These are phyloP conservation scores for Cremastinae sp. DNA, from an alignment of 2,888 invertebrate genomes.

Conservation along the genomic window DNA sequence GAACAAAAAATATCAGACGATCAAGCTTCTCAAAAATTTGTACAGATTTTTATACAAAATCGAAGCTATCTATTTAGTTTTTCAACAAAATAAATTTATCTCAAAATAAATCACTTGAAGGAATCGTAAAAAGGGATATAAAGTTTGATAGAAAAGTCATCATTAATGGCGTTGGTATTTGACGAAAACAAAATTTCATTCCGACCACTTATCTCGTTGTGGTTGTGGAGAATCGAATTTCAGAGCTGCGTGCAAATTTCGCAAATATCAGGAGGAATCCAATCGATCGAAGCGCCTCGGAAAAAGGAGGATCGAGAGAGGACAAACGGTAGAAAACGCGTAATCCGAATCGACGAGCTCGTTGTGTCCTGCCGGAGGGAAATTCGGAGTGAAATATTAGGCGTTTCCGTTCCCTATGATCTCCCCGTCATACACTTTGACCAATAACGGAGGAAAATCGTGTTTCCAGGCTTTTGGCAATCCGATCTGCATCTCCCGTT, in stretches of 20 bases:
- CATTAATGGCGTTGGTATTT: too few relatives aligned
- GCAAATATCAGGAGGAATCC: slow-evolving; percentile 1
- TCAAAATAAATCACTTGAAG: too few relatives aligned
- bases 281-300: neutral
- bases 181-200: too few relatives aligned
- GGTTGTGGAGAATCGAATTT: neutral
- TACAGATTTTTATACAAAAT: too few relatives aligned
- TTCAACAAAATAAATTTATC: too few relatives aligned
- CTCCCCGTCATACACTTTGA: slow-evolving; percentile 14
- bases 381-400: slow-evolving; percentile 39
- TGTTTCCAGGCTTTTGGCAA: slow-evolving; percentile 46
- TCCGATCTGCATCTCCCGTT: slow-evolving; percentile 21
- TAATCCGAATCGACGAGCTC: slow-evolving; percentile 38
- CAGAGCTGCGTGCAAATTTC: neutral
- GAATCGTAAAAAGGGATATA: too few relatives aligned
- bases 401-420: slow-evolving; percentile 3
- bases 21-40: too few relatives aligned
- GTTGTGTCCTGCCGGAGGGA: slow-evolving; percentile 13
- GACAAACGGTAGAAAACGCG: slow-evolving; percentile 14
- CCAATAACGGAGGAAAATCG: slow-evolving; percentile 46
- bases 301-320: neutral
- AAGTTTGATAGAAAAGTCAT: too few relatives aligned
- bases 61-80: too few relatives aligned
- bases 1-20: too few relatives aligned
- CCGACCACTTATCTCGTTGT: too few relatives aligned